Base-by-base conservation (phyloP, 2,888 invertebrate genomes). In the Cephonodes hylas region DNA sequence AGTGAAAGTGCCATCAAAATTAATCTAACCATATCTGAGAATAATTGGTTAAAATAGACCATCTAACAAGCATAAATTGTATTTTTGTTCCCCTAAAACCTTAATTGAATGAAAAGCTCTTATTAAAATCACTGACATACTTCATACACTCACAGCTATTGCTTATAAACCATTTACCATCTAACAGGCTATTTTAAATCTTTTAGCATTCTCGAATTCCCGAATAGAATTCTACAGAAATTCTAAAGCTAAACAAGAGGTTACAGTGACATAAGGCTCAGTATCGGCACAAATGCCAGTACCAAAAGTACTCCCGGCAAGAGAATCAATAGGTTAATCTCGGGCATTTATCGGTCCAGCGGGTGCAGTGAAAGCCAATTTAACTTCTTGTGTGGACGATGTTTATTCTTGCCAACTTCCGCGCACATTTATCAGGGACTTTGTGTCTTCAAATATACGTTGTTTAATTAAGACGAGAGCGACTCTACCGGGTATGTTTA, bases 301-400 rank as follows among this genome's bases (percentile, higher is more conserved):
- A 53, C 1, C 8, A 27, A 13, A 45, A 45, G 13, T n/a, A 31
- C 7, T 59, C 45, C 2, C 8, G 10, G 46, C 22, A 42, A 59
- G 53, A 63, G 46, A 75, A 71, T 70, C 72, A 71, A 76, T 76
- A 66, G 68, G 65, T 72, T 76, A 71, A 74, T 77, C 75, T 72
- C 59, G 66, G 66, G 67, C 71, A 75, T 66, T 75, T 73, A 76
- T 75, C 61, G 72, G 69, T 69, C 76, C 70, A 60, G 59, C 57
- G 77, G 65, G 77, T 72, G 64, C 67, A 71, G 66, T 77, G 64
- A 71, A 68, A 34, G 72, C 69, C 79, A 69, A 68, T 75, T 72
- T 72, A 72, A 72, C 58, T 48, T 58, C 61, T 61, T 63, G 68
- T 65, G 63, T 42, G 61, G 38, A 58, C 57, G 53, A 53, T 56